phyloP scores from a whole-genome alignment of 2,113 vertebrate genomes.

The Microcebus ravelobensis region DNA sequence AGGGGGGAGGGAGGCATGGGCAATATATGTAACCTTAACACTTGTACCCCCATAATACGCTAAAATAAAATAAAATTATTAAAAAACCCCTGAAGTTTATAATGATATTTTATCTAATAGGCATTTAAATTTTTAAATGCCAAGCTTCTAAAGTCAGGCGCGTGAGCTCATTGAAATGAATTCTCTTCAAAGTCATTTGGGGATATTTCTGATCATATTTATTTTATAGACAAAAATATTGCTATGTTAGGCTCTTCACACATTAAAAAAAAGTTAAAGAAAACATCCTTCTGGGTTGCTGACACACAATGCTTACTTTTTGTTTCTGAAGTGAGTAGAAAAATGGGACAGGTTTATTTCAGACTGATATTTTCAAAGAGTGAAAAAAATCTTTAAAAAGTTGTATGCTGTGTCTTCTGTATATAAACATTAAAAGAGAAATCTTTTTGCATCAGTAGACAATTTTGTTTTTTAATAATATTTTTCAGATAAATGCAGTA shows the following conservation, averaged over 20 bases:
- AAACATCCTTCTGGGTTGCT: neutral
- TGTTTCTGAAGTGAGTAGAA: neutral
- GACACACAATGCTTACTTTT: neutral
- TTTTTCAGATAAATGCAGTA: neutral
- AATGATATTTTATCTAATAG: neutral
- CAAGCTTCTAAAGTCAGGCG: neutral
- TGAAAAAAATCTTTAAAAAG: neutral
- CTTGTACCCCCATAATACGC: too few species aligned
- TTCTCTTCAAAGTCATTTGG: neutral
- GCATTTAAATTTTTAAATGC: neutral
- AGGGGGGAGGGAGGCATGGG: too few species aligned
- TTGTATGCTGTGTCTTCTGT: neutral
- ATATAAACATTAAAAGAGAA: neutral
- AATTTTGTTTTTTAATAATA: neutral
- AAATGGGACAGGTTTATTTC: neutral
- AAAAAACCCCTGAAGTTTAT: neutral
- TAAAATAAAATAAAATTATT: too few species aligned
- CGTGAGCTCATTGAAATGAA: neutral
- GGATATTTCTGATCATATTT: neutral
- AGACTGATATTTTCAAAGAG: neutral
- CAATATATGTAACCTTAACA: too few species aligned
- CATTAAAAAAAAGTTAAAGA: neutral
- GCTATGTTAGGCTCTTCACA: neutral
- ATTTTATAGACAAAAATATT: neutral
- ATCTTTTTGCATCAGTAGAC: neutral